Conservation (phyloP, 2,797 vertebrate species). For the Pristis pectinata region DNA sequence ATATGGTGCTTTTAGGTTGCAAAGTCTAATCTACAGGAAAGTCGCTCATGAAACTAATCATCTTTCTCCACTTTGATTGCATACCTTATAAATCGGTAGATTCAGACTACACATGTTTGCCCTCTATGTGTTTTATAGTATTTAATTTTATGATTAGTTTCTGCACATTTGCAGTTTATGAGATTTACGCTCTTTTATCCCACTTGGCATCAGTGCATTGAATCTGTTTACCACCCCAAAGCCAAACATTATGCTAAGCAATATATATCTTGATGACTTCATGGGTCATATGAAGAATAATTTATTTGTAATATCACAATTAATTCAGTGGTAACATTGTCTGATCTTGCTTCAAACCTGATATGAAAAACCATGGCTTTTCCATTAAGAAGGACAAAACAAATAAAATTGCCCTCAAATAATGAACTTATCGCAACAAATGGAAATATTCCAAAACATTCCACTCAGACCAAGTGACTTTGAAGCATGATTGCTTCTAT, state of each 20-base stretch:
- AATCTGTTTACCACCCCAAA: not conserved
- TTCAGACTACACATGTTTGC: not conserved
- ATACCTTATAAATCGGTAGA: not conserved
- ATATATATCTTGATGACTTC: not conserved
- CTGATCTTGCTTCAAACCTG: not conserved
- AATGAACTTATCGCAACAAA: not conserved
- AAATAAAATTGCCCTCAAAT: not conserved
- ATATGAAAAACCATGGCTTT: not conserved
- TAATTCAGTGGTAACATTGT: not conserved
- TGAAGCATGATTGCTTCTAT: not conserved
- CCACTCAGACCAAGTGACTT: not conserved
- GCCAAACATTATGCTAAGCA: not conserved
- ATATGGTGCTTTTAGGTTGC: too few species aligned
- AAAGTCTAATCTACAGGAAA: too few species aligned
- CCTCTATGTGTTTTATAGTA: not conserved
- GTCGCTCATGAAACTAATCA: not conserved
- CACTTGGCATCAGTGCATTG: not conserved
- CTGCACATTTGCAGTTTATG: too few species aligned
- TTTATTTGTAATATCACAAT: not conserved
- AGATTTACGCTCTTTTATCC: not conserved
- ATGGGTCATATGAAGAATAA: not conserved
- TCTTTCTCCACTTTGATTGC: not conserved
- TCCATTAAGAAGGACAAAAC: not conserved
- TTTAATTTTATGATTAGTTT: not conserved
- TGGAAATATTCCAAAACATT: not conserved